These are phyloP conservation scores for Pantherophis alleghaniensis DNA, from an alignment of 2,797 vertebrate species.

Conservation along the genomic window DNA sequence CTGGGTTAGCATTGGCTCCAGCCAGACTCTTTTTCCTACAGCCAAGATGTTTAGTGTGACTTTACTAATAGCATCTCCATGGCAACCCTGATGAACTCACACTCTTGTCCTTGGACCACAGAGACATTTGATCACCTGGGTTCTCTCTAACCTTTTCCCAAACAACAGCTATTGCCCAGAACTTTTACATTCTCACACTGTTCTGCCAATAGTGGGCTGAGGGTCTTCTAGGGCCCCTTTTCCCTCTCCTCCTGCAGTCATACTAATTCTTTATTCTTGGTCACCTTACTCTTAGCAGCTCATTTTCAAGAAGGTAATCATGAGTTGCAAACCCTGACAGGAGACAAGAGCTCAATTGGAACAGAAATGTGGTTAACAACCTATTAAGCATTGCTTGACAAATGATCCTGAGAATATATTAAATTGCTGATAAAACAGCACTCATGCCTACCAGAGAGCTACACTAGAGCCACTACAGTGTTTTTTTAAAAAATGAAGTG, in stretches of 20 bases:
- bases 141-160: not conserved
- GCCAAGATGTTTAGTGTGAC: not conserved
- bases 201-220: not conserved
- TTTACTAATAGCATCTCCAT: conserved; percentile 14
- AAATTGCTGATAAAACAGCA: not conserved
- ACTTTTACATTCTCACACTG: not conserved
- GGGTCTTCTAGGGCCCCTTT: not conserved
- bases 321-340: not conserved
- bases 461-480: not conserved
- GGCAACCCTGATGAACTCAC: not conserved
- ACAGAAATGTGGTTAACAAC: not conserved
- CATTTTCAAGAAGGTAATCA: not conserved
- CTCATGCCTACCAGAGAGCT: not conserved
- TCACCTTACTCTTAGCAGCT: not conserved
- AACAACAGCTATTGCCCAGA: not conserved
- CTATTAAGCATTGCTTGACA: not conserved
- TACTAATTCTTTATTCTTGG: not conserved
- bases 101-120: not conserved
- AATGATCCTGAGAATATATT: not conserved
- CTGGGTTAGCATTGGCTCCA: not conserved
- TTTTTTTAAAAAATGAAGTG: not conserved
- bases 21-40: not conserved
- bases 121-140: not conserved
- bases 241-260: not conserved
- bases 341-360: not conserved